phyloP scores from a whole-genome alignment of 2,113 vertebrate genomes.

The Pteruthius melanotis region DNA sequence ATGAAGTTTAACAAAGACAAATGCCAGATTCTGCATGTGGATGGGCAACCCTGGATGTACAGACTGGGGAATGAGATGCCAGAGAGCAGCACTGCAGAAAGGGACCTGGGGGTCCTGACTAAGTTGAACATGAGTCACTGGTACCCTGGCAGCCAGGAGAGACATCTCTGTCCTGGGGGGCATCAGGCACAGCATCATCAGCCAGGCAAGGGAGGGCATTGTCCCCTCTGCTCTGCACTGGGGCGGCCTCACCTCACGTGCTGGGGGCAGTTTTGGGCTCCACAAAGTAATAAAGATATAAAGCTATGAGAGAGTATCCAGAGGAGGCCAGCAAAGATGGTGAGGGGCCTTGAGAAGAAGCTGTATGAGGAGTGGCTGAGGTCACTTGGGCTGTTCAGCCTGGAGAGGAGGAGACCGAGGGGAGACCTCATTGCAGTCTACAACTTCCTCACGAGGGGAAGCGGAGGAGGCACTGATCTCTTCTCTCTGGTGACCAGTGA shows the following conservation, averaged over 20 bases:
- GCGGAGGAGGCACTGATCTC: too few species aligned
- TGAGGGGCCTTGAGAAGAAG: background rate
- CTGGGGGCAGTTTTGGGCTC: background rate
- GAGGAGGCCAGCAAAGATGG: background rate
- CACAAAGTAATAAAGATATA: background rate
- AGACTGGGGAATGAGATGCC: background rate
- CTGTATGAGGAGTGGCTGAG: background rate
- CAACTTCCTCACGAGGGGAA: background rate
- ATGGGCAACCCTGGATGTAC: background rate
- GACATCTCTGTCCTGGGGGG: accelerated
- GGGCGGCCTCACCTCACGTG: accelerated
- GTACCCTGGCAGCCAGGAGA: background rate
- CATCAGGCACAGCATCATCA: accelerated
- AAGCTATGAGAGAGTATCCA: background rate
- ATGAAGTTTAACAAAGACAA: background rate
- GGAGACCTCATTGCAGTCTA: background rate
- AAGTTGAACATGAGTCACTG: background rate
- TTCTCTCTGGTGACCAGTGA: background rate
- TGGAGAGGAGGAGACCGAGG: background rate
- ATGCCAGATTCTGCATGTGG: background rate
- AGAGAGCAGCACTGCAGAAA: background rate
- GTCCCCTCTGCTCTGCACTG: background rate
- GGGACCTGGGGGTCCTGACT: too few species aligned
- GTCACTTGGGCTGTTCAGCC: background rate
- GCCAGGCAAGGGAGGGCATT: accelerated